A percentile compares a stretch with the other conserved stretches of the same genome.
phyloP scores from a whole-genome alignment of 1,140 invertebrate genomes.

The Papilio machaon region DNA sequence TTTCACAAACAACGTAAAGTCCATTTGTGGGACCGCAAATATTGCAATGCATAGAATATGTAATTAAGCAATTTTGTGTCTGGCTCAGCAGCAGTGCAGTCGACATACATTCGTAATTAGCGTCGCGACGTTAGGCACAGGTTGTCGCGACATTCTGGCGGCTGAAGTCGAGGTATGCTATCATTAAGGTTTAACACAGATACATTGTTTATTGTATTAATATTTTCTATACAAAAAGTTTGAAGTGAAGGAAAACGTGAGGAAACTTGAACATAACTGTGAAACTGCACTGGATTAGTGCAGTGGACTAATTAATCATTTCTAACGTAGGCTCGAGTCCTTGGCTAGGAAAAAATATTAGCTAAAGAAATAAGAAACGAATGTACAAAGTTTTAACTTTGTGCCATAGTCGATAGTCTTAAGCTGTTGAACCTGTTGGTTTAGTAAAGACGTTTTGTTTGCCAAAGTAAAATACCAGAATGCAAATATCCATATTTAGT shows the following conservation, averaged over 20 bases:
- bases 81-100: not conserved
- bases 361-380: not conserved
- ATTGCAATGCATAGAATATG: slow-evolving; percentile 19
- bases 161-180: not conserved
- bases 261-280: too few relatives aligned
- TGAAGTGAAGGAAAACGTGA: too few relatives aligned
- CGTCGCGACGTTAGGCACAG: not conserved
- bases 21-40: not conserved
- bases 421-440: not conserved
- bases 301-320: not conserved
- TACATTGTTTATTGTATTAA: not conserved
- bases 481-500: not conserved
- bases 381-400: not conserved
- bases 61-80: not conserved
- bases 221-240: not conserved
- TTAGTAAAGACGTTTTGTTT: not conserved
- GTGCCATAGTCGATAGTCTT: not conserved
- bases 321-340: too few relatives aligned
- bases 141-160: not conserved
- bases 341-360: too few relatives aligned
- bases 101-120: slow-evolving; percentile 3
- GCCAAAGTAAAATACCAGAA: not conserved
- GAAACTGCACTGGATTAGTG: too few relatives aligned
- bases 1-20: too few relatives aligned
- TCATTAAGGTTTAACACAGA: not conserved